A percentile compares a stretch with the other conserved stretches of the same genome.
phyloP scores from a whole-genome alignment of 2,888 invertebrate species.

The Pristionchus entomophagus region DNA sequence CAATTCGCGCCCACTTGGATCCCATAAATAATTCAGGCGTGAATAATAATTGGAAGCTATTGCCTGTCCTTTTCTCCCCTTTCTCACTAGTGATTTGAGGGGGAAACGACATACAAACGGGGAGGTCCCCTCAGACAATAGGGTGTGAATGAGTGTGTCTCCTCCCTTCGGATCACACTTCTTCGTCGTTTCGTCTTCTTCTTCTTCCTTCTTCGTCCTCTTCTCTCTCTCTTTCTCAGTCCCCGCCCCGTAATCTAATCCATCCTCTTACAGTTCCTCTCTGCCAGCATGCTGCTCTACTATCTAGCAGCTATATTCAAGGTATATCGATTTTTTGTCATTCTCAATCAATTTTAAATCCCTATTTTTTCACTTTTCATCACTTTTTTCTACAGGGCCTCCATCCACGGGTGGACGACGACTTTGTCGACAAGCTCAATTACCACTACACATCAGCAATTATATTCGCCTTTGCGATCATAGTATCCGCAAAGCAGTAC shows the following conservation, averaged over 20 bases:
- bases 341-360: not conserved
- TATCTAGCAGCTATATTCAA: conserved; percentile 77
- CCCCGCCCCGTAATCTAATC: conserved; percentile 21
- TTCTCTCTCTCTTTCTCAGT: conserved; percentile 2
- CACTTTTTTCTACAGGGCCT: conserved; percentile 62
- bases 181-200: too few species aligned
- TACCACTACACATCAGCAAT: conserved; percentile 76
- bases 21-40: conserved; percentile 46
- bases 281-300: conserved; percentile 76
- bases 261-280: conserved; percentile 69
- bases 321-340: not conserved
- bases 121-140: conserved; percentile 6
- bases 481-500: conserved; percentile 77
- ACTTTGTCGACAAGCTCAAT: conserved; percentile 75
- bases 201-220: conserved; percentile 1
- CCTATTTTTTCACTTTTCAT: too few species aligned
- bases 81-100: not conserved
- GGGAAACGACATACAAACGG: too few species aligned
- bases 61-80: conserved; percentile 29
- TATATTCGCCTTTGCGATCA: conserved; percentile 76
- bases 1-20: conserved; percentile 29
- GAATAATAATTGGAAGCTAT: conserved; percentile 44
- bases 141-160: conserved; percentile 2
- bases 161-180: conserved; percentile 39
- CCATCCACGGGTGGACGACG: conserved; percentile 76